Evolutionary conservation across 2,888 invertebrate genomes (phyloP), one percentile per base, ranked within the genome.

Genomic region (Plebejus anna): DNA sequence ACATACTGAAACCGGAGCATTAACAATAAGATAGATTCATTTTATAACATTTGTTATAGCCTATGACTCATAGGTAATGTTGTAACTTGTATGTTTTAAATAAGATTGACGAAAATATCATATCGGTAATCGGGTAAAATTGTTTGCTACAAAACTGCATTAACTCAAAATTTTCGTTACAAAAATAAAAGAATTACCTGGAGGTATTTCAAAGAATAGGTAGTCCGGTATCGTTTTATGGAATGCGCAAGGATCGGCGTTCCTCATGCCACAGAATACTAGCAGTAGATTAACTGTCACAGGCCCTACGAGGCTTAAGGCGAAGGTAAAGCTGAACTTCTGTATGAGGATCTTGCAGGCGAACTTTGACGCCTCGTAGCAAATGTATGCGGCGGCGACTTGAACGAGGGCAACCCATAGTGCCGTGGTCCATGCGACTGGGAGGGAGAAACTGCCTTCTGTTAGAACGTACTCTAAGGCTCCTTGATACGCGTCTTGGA

Each of bases 331-430:
- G 82, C 98, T 97, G 86, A 98, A 96, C 76, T 96, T 95, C 87
- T 98, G 98, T 85, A 99, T 98, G 86, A 97, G 96, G 79, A 98
- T 97, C 92, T 97, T 97, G 91, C 97, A 98, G 0, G 98, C 96
- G 81, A 97, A 97, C 90, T 97, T 98, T 4, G 96, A 95, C 79
- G 95, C 95, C 32, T 94, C 92, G 83, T 96, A 97, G 81, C 96
- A 95, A 11, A 97, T 80, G 83, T 97, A 96, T 1, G 97, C 95
- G 0, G 96, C 88, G 0, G 89, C 79, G 0, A 96, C 93, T 87
- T 98, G 97, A 51, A 97, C 93, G 0, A 96, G 79, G 32, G 96
- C 90, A 0, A 96, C 95, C 88, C 95, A 95, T 55, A 96, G 80
- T 0, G 96, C 91, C 0, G 95, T 87, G 9, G 83, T 78, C 87